These are phyloP conservation scores for Xiphydria camelus DNA, from an alignment of 2,888 invertebrate genomes.

Conservation along the genomic window DNA sequence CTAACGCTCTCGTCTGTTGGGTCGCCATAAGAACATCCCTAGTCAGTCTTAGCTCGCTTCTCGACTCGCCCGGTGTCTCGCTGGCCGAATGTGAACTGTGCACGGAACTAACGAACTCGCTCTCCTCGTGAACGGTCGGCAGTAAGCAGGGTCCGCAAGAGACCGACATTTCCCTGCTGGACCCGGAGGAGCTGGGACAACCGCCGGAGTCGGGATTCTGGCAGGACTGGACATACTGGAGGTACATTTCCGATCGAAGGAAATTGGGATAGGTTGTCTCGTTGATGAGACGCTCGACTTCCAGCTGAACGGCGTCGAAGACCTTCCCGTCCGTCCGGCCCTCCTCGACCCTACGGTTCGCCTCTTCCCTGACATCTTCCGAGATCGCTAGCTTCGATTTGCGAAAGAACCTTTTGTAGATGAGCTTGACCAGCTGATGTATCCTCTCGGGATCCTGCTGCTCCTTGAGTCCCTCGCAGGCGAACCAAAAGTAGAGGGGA, in stretches of 20 bases:
- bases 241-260: conserved; percentile 89
- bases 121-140: conserved; percentile 86
- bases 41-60: conserved; percentile 68
- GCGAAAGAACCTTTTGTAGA: conserved; percentile 77
- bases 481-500: conserved; percentile 91
- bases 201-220: conserved; percentile 57
- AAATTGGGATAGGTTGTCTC: conserved; percentile 91
- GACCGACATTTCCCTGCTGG: conserved; percentile 55
- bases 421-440: conserved; percentile 78
- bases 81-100: conserved; percentile 24
- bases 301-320: conserved; percentile 82
- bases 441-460: conserved; percentile 75
- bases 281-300: conserved; percentile 82
- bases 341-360: conserved; percentile 75
- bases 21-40: conserved; percentile 80
- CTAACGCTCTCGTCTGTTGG: conserved; percentile 68
- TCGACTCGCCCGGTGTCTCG: conserved; percentile 55
- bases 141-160: conserved; percentile 64
- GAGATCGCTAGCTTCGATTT: conserved; percentile 82
- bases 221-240: conserved; percentile 78
- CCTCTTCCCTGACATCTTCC: conserved; percentile 77
- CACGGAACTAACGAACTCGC: conserved; percentile 64
- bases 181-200: conserved; percentile 46
- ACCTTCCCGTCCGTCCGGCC: conserved; percentile 74
- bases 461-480: conserved; percentile 84